Evolutionary conservation across 2,888 invertebrate species (phyloP).

Genomic region (Limenitis camilla): DNA sequence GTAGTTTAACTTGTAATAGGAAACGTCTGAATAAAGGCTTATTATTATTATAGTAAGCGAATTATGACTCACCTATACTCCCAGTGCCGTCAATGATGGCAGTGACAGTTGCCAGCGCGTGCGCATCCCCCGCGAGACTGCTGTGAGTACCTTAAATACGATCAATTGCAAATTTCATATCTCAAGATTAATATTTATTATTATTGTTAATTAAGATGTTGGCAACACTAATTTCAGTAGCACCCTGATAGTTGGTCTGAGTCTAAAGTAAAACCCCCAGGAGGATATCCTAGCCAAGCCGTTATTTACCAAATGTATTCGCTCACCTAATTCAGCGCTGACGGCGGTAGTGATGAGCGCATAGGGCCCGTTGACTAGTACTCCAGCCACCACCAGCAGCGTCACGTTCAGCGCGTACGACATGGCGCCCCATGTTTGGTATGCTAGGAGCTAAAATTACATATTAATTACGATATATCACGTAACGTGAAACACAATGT

Average conservation of each 20-base stretch:
- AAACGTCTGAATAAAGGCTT: too few species aligned
- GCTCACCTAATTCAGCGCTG: conserved; percentile 88
- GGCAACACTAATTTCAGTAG: too few species aligned
- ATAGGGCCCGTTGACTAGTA: conserved; percentile 96
- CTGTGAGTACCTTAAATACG: conserved; percentile 81
- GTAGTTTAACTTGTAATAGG: too few species aligned
- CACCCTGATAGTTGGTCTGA: too few species aligned
- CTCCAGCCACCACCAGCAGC: conserved; percentile 83
- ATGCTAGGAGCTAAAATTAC: conserved; percentile 88
- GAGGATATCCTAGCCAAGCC: too few species aligned
- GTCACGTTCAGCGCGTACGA: conserved; percentile 77
- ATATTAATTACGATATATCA: too few species aligned
- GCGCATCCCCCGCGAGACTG: conserved; percentile 86
- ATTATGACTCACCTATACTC: conserved; percentile 77
- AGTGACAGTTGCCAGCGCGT: conserved; percentile 96
- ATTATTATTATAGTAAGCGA: neutral
- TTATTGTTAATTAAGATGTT: too few species aligned
- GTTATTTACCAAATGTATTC: too few species aligned
- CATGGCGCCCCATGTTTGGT: conserved; percentile 81
- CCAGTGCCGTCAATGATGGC: conserved; percentile 98
- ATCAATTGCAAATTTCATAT: neutral
- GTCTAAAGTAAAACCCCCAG: too few species aligned
- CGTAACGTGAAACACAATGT: too few species aligned
- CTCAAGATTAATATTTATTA: too few species aligned
- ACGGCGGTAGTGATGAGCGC: conserved; percentile 97